Evolutionary conservation across 2,888 invertebrate genomes (phyloP), one percentile per base, ranked within the genome.

Genomic region (Anagyrus pseudococci): DNA sequence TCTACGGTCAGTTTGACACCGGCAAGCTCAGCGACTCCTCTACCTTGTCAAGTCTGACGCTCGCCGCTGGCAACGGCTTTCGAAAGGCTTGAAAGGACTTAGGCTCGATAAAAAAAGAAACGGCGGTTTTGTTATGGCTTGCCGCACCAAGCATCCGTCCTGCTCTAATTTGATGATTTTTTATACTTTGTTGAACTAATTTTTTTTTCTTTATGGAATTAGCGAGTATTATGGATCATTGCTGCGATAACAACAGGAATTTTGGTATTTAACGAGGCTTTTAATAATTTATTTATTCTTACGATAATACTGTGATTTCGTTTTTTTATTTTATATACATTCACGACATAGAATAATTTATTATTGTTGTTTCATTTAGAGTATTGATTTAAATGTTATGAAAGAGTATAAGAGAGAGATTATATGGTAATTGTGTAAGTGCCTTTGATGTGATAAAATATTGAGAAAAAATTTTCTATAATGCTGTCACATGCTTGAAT

Each of bases 1-100:
- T 58, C 62, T 8, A 50, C 62, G 4, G 41, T 56, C 23, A 57
- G 58, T 53, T 55, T 58, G 55, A 55, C 65, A 49, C 40, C 61
- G 7, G 37, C 57, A 37, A 37, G 13, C 2, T 37, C 15, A 8
- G 3, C 33, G 8, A n/a, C n/a, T n/a, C n/a, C n/a, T n/a, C n/a
- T n/a, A n/a, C n/a, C n/a, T n/a, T 58, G 63, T 50, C 58, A 40
- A 54, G 58, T 43, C 22, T 57, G 29, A 53, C n/a, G n/a, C n/a
- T n/a, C n/a, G n/a, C n/a, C n/a, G n/a, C n/a, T n/a, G n/a, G n/a
- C n/a, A n/a, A n/a, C n/a, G n/a, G n/a, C n/a, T n/a, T n/a, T n/a
- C n/a, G n/a, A n/a, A n/a, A n/a, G n/a, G 13, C 19, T 46, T 6
- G 4, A 44, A 17, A 2, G 17, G 15, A 37, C 8, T 37, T 37